Percentiles rank a stretch among this genome's conserved stretches.
Conservation (phyloP, 2,888 invertebrate genomes). For the Elaeidobius kamerunicus region DNA sequence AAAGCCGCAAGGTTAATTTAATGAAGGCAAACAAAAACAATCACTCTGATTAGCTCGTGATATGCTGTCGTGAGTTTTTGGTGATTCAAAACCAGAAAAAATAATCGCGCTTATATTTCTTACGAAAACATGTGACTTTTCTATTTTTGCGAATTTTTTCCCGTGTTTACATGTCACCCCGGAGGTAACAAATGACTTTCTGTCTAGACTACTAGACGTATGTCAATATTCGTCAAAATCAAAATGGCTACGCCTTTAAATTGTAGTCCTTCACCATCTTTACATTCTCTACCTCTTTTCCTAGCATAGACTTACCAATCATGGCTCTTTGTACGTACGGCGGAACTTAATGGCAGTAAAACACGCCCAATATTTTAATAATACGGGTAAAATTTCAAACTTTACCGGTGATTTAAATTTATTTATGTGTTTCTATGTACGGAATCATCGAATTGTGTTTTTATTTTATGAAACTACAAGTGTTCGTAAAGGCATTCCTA, state of each 20-base stretch:
- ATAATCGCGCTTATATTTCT: slow-evolving; percentile 35
- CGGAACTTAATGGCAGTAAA: slow-evolving; percentile 9
- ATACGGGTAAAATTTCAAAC: slow-evolving; percentile 27
- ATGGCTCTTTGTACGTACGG: slow-evolving; percentile 6
- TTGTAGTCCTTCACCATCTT: slow-evolving; percentile 39
- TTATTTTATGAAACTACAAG: slow-evolving; percentile 5
- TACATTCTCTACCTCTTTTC: slow-evolving; percentile 24
- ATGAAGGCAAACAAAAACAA: slow-evolving; percentile 36
- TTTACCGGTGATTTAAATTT: slow-evolving; percentile 16
- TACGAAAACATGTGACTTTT: slow-evolving; percentile 44
- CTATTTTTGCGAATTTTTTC: slow-evolving; percentile 39
- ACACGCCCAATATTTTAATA: slow-evolving; percentile 33
- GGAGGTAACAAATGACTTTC: slow-evolving; percentile 52
- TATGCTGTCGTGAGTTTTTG: slow-evolving; percentile 12
- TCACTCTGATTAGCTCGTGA: slow-evolving; percentile 29
- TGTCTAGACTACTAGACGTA: slow-evolving; percentile 55
- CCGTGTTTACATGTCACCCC: slow-evolving; percentile 52
- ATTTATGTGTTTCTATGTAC: no score
- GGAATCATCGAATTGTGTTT: no score
- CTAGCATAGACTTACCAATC: not conserved
- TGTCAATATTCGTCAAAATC: slow-evolving; percentile 72
- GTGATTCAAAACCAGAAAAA: slow-evolving; percentile 21
- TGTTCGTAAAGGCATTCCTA: not conserved
- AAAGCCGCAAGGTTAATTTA: slow-evolving; percentile 36
- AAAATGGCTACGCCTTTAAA: slow-evolving; percentile 67